Evolutionary conservation across 1,140 invertebrate species (phyloP).

Genomic region (Eufriesea mexicana): DNA sequence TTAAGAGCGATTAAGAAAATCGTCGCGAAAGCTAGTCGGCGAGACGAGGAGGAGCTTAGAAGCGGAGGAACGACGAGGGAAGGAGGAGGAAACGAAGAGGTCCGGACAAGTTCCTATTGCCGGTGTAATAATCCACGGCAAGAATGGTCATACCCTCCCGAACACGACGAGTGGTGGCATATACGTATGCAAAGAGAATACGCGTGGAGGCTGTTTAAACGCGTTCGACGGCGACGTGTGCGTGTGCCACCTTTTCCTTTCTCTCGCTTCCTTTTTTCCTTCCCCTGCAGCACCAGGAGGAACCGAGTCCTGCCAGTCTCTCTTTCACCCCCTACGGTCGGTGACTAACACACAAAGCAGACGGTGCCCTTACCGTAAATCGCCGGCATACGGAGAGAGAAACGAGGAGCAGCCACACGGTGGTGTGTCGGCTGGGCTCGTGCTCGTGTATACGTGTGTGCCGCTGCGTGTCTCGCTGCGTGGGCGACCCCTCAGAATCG

Average conservation of each 20-base stretch:
- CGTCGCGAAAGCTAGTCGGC: background rate
- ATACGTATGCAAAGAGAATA: slow-evolving; percentile 34
- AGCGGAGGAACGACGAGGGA: background rate
- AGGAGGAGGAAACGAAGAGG: too few species aligned
- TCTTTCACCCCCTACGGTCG: slow-evolving; percentile 52
- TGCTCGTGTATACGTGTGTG: background rate
- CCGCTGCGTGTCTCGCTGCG: slow-evolving; percentile 32
- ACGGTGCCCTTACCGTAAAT: slow-evolving; percentile 57
- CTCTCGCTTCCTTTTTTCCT: slow-evolving; percentile 12
- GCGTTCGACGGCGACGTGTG: slow-evolving; percentile 17
- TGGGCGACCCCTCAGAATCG: slow-evolving; percentile 51
- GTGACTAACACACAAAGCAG: slow-evolving; percentile 56
- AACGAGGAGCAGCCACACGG: slow-evolving; percentile 22
- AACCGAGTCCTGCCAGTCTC: slow-evolving; percentile 30
- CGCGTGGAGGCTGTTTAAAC: slow-evolving; percentile 10
- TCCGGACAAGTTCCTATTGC: slow-evolving; percentile 1
- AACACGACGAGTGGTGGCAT: slow-evolving; percentile 22
- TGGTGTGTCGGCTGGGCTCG: background rate
- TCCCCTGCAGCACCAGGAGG: background rate
- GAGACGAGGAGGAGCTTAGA: background rate
- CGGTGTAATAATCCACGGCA: slow-evolving; percentile 40
- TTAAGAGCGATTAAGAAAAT: slow-evolving; percentile 38
- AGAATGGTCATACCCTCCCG: slow-evolving; percentile 34
- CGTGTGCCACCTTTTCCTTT: slow-evolving; percentile 52
- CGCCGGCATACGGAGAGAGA: slow-evolving; percentile 14